A percentile compares a stretch with the other conserved stretches of the same genome.
Evolutionary conservation across 2,888 invertebrate genomes (phyloP).

Genomic region (Lampropteryx suffumata): DNA sequence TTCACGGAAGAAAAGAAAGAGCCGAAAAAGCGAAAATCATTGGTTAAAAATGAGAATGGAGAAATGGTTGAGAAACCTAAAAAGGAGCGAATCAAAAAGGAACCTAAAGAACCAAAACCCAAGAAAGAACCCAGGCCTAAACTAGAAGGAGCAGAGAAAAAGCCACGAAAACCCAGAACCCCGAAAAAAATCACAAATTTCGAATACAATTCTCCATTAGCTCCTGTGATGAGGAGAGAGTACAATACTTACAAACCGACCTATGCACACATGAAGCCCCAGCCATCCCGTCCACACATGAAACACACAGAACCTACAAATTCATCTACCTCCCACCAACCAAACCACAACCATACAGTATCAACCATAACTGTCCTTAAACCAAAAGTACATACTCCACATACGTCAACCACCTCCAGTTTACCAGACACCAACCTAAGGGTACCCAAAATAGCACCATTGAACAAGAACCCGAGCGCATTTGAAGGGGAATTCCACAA

Average conservation of each 20-base stretch:
- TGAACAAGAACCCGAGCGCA: slow-evolving; percentile 70
- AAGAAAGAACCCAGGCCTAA: slow-evolving; percentile 42
- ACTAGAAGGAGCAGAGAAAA: slow-evolving; percentile 53
- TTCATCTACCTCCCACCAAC: slow-evolving; percentile 5
- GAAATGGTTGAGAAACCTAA: slow-evolving; percentile 48
- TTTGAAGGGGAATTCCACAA: slow-evolving; percentile 72
- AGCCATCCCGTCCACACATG: slow-evolving; percentile 20
- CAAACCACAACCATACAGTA: slow-evolving; percentile 18
- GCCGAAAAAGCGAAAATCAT: slow-evolving; percentile 59
- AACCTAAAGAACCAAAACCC: slow-evolving; percentile 41
- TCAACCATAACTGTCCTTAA: not conserved
- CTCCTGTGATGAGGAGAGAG: slow-evolving; percentile 52
- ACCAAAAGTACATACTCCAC: slow-evolving; percentile 2
- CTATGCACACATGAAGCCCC: slow-evolving; percentile 14
- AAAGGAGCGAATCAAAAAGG: slow-evolving; percentile 52
- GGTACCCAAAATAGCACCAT: slow-evolving; percentile 53
- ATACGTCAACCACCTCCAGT: slow-evolving; percentile 25
- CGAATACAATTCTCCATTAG: slow-evolving; percentile 58
- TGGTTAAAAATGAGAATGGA: slow-evolving; percentile 37
- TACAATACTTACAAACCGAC: slow-evolving; percentile 35
- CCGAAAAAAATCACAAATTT: slow-evolving; percentile 57
- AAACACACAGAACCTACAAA: not conserved
- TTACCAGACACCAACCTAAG: slow-evolving; percentile 43
- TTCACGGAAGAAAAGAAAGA: slow-evolving; percentile 45
- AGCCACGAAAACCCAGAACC: slow-evolving; percentile 60